Evolutionary conservation across 1,140 invertebrate genomes (phyloP).

Genomic region (Geopemphigus sp.): DNA sequence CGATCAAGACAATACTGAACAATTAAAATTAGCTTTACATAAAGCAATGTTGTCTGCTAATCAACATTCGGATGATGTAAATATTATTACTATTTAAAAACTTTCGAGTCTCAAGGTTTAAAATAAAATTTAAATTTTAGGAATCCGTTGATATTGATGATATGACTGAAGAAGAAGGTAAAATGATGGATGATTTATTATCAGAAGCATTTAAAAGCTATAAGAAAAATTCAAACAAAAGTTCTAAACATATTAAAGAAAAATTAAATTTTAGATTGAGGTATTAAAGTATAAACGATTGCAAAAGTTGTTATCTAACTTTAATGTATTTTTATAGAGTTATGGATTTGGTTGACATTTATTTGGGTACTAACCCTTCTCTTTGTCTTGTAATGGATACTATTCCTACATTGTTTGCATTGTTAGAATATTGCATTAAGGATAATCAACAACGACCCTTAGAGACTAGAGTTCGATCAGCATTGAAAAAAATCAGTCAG

Average conservation of each 20-base stretch:
- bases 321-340: conserved; percentile 66
- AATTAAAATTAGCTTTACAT: conserved; percentile 49
- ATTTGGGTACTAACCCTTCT: conserved; percentile 65
- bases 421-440: conserved; percentile 67
- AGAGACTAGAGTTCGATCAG: conserved; percentile 63
- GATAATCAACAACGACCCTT: conserved; percentile 67
- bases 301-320: not conserved
- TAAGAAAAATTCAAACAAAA: conserved; percentile 57
- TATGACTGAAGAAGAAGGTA: conserved; percentile 72
- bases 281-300: conserved; percentile 21
- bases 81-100: not conserved
- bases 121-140: conserved; percentile 51
- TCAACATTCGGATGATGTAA: conserved; percentile 38
- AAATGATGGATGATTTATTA: conserved; percentile 67
- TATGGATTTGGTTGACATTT: conserved; percentile 69
- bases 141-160: conserved; percentile 75
- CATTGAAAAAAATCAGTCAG: conserved; percentile 63
- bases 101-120: too few species aligned
- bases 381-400: conserved; percentile 67
- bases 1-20: conserved; percentile 50
- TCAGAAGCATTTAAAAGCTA: conserved; percentile 69
- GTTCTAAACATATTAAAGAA: conserved; percentile 35
- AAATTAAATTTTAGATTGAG: conserved; percentile 50
- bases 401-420: conserved; percentile 64
- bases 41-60: conserved; percentile 44